These are phyloP conservation scores for Lycopodina hypogea DNA, from an alignment of 37 sponge, comb jelly and placozoan species.

Conservation along the genomic window DNA sequence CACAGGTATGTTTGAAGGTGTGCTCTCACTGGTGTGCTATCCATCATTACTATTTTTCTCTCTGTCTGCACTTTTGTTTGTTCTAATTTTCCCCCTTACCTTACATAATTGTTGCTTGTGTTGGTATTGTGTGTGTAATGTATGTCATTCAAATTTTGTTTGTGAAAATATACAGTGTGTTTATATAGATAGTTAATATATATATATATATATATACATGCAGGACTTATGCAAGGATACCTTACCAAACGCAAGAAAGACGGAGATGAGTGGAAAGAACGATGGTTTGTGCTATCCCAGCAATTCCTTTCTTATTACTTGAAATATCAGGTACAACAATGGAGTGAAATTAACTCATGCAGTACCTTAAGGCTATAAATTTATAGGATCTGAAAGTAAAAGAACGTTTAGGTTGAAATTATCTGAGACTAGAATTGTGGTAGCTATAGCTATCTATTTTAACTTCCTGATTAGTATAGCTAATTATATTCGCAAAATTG, in stretches of 20 bases:
- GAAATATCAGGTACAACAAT: slow-evolving; percentile 1
- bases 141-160: no score
- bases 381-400: no score
- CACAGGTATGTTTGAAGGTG: slow-evolving; percentile 13
- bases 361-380: no score
- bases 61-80: not conserved
- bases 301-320: slow-evolving; percentile 22
- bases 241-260: slow-evolving; percentile 62
- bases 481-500: no score
- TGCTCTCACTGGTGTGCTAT: not conserved
- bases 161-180: no score
- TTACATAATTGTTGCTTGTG: not conserved
- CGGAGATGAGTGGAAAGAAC: slow-evolving; percentile 42
- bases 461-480: no score
- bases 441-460: no score
- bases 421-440: no score
- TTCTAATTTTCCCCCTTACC: not conserved
- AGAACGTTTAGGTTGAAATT: no score
- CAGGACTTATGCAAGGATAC: slow-evolving; percentile 46
- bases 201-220: not conserved
- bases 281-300: slow-evolving; percentile 57
- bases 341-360: no score
- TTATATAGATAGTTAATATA: no score
- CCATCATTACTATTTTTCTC: not conserved
- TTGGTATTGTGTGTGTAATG: no score